A percentile compares a stretch with the other conserved stretches of the same genome.
Evolutionary conservation across 2,113 vertebrate species (phyloP).

Genomic region (Pomatostomus ruficeps): DNA sequence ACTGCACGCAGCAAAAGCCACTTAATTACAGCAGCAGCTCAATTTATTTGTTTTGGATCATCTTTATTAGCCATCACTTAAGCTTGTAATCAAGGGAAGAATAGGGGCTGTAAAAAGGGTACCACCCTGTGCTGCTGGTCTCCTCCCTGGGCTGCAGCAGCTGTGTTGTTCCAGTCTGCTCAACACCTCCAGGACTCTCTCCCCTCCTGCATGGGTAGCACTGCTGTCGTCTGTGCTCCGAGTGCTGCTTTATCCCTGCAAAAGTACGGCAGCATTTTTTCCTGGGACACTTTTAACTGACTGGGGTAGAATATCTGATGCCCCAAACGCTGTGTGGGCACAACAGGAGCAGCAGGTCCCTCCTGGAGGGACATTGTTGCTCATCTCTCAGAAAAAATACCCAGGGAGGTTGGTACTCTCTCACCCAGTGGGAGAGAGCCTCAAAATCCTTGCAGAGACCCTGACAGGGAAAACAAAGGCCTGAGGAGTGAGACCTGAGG

Average conservation of each 20-base stretch:
- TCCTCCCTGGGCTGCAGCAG: neutral
- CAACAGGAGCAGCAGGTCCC: neutral
- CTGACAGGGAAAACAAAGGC: neutral
- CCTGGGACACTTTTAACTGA: neutral
- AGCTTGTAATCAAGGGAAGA: constrained; percentile 3
- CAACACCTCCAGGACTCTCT: neutral
- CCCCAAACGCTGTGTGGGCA: rapidly evolving
- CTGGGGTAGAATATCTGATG: neutral
- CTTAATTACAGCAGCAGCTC: constrained; percentile 50
- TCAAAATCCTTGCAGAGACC: neutral
- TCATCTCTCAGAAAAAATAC: neutral
- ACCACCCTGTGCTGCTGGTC: neutral
- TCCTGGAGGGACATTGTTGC: neutral
- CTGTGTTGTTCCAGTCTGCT: neutral
- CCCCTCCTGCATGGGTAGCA: neutral
- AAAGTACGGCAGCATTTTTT: neutral
- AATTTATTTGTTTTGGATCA: constrained; percentile 50
- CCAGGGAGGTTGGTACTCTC: neutral
- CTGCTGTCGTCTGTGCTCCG: neutral
- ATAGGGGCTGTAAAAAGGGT: neutral
- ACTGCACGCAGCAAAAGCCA: neutral
- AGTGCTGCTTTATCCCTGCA: neutral
- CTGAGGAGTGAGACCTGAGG: neutral
- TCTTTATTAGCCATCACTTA: constrained; percentile 35
- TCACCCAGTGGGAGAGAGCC: neutral